These are phyloP conservation scores for Portevinia maculata DNA, from an alignment of 2,888 invertebrate genomes.

Conservation along the genomic window DNA sequence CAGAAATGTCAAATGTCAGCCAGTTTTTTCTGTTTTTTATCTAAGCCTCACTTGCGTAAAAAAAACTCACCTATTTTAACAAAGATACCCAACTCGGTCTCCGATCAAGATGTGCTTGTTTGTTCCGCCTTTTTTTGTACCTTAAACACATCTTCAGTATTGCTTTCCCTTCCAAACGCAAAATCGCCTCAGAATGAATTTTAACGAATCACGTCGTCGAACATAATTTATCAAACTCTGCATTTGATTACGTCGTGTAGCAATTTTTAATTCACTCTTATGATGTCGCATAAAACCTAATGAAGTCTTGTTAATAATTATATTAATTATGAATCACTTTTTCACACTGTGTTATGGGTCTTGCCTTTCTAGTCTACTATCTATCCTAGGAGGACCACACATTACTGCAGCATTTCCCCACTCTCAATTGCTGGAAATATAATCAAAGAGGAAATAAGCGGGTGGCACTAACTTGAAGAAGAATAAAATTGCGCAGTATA, in stretches of 20 bases:
- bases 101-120: no score
- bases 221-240: conserved; percentile 39
- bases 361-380: not conserved
- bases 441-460: conserved; percentile 16
- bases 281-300: conserved; percentile 47
- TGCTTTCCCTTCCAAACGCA: not conserved
- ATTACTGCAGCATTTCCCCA: not conserved
- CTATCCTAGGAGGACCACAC: not conserved
- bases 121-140: no score
- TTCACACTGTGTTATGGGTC: conserved; percentile 16
- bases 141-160: no score
- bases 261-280: conserved; percentile 52
- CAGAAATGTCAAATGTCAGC: no score
- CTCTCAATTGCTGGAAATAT: not conserved
- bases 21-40: no score
- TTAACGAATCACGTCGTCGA: not conserved
- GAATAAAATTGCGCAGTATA: not conserved
- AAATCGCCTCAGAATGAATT: no score
- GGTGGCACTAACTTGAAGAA: not conserved
- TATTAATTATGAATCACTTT: conserved; percentile 47
- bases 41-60: no score
- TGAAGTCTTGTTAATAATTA: conserved; percentile 51
- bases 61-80: no score
- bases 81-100: no score
- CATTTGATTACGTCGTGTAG: conserved; percentile 44